Conservation (phyloP, 2,797 vertebrate genomes). For the Notoglanidium macrostoma region DNA sequence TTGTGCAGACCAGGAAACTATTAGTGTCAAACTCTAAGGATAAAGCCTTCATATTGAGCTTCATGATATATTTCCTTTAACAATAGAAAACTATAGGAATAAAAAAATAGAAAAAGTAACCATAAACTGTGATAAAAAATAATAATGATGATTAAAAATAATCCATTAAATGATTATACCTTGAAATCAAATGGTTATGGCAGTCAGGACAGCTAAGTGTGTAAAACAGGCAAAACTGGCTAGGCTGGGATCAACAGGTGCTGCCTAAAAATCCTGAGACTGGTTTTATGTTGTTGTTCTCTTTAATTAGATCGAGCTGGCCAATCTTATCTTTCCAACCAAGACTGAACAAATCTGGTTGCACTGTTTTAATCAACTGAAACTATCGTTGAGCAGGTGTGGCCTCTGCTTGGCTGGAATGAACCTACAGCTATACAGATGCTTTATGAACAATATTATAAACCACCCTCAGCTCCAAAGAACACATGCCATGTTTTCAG, state of each 20-base stretch:
- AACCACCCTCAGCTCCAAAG: not conserved
- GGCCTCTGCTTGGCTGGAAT: not conserved
- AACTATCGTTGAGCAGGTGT: not conserved
- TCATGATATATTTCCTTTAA: not conserved
- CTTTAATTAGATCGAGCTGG: constrained; percentile 46
- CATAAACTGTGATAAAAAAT: not conserved
- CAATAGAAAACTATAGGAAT: not conserved
- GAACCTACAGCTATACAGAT: not conserved
- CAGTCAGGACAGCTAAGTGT: constrained; percentile 36
- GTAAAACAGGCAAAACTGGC: constrained; percentile 65
- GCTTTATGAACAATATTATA: not conserved
- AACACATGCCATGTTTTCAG: not conserved
- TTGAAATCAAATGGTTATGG: constrained; percentile 14
- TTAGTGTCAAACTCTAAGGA: not conserved
- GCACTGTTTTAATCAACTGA: not conserved
- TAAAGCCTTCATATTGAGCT: not conserved
- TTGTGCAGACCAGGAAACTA: not conserved
- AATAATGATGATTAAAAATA: not conserved
- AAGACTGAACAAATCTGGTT: constrained; percentile 39
- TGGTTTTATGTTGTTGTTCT: constrained; percentile 49
- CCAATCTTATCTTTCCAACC: constrained; percentile 34
- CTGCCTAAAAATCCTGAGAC: constrained; percentile 28
- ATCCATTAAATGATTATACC: not conserved
- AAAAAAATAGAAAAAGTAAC: not conserved
- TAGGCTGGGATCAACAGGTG: constrained; percentile 39